phyloP scores from a whole-genome alignment of 2,888 invertebrate genomes.

The Suillia variegata region DNA sequence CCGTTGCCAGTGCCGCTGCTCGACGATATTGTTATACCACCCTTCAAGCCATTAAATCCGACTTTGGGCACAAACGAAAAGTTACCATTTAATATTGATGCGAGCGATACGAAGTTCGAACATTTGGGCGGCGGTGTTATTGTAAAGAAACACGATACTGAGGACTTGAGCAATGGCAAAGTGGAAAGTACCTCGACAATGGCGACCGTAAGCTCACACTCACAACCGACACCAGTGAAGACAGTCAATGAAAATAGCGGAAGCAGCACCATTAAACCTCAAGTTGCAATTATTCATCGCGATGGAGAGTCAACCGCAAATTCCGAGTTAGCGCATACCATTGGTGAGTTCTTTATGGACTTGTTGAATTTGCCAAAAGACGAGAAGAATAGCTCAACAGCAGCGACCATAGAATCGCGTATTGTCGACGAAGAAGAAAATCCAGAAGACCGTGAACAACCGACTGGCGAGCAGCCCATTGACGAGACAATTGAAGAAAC shows the following conservation, averaged over 20 bases:
- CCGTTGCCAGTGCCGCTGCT: slow-evolving; percentile 69
- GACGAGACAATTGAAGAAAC: neutral
- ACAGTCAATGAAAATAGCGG: neutral
- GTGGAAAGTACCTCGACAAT: neutral
- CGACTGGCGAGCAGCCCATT: slow-evolving; percentile 60
- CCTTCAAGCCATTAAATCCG: slow-evolving; percentile 52
- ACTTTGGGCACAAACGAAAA: slow-evolving; percentile 42
- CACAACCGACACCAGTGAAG: neutral
- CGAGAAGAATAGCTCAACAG: slow-evolving; percentile 24
- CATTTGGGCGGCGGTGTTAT: slow-evolving; percentile 60
- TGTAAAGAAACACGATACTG: slow-evolving; percentile 58
- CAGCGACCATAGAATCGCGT: slow-evolving; percentile 67
- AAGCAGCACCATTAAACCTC: slow-evolving; percentile 5
- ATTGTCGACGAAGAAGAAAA: slow-evolving; percentile 66
- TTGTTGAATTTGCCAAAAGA: slow-evolving; percentile 54
- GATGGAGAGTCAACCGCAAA: slow-evolving; percentile 32
- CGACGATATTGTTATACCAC: slow-evolving; percentile 57
- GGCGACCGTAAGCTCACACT: neutral
- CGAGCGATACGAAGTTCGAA: slow-evolving; percentile 52
- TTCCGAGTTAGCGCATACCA: slow-evolving; percentile 51
- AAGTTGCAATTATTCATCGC: neutral
- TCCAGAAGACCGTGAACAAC: slow-evolving; percentile 12
- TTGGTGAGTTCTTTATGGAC: slow-evolving; percentile 58
- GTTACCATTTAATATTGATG: slow-evolving; percentile 46
- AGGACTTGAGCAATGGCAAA: slow-evolving; percentile 15